Percentiles rank a stretch among this genome's conserved stretches.
These are phyloP conservation scores for Mya arenaria DNA, from an alignment of 1,140 invertebrate genomes.

Conservation along the genomic window DNA sequence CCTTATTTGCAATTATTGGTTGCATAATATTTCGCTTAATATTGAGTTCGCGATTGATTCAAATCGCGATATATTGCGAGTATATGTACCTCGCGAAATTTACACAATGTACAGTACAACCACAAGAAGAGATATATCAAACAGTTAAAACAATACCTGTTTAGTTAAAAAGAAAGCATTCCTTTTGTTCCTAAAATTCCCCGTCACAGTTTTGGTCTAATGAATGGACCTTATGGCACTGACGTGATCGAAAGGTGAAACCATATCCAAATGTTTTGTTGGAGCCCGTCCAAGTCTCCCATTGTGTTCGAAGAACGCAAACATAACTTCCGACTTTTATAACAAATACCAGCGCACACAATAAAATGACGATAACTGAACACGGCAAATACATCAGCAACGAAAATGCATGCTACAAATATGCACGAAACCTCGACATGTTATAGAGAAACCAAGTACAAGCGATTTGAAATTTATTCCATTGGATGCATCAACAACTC, in stretches of 20 bases:
- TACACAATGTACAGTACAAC: neutral
- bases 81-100: too few relatives aligned
- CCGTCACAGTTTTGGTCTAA: neutral
- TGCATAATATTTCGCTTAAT: neutral
- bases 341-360: too few relatives aligned
- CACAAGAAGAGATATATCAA: neutral
- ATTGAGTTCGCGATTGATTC: neutral
- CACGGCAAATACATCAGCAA: too few relatives aligned
- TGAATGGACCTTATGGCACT: neutral
- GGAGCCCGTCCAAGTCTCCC: neutral
- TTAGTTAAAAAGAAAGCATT: neutral
- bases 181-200: neutral
- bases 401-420: too few relatives aligned
- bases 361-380: too few relatives aligned
- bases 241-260: neutral
- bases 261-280: neutral
- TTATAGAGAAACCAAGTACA: too few relatives aligned
- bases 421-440: too few relatives aligned
- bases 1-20: too few relatives aligned
- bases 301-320: neutral
- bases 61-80: too few relatives aligned
- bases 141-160: neutral
- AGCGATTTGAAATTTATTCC: too few relatives aligned
- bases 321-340: neutral
- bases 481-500: too few relatives aligned